Conservation (phyloP, 2,888 invertebrate species). For the Stomorhina lunata region DNA sequence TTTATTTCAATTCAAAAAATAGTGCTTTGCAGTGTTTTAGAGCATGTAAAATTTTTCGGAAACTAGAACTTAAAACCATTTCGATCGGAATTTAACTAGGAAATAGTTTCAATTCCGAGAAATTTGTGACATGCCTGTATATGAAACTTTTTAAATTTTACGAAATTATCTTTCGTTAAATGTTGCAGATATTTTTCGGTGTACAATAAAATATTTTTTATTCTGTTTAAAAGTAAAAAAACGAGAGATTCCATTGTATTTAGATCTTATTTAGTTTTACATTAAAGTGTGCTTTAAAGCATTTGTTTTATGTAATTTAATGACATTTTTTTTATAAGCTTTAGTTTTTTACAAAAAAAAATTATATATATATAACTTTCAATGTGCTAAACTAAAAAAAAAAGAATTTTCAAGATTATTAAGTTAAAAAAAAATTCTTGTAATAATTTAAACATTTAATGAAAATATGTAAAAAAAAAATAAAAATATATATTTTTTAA, state of each 20-base stretch:
- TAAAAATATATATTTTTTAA: not conserved
- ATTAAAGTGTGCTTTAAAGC: constrained; percentile 29
- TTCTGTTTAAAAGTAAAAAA: not conserved
- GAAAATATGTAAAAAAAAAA: not conserved
- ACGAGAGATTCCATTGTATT: constrained; percentile 34
- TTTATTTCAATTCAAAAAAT: too few species aligned
- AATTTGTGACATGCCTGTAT: too few species aligned
- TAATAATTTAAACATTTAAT: not conserved
- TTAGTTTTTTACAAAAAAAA: constrained; percentile 33
- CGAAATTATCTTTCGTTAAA: too few species aligned
- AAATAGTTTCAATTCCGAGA: too few species aligned
- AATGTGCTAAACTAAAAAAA: not conserved
- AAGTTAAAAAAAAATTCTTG: not conserved
- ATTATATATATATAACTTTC: not conserved
- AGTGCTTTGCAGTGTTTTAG: too few species aligned
- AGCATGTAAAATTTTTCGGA: too few species aligned
- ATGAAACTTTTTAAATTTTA: too few species aligned
- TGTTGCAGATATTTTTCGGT: too few species aligned
- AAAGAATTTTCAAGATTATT: not conserved
- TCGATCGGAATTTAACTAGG: too few species aligned
- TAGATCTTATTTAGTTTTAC: not conserved
- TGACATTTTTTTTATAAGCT: constrained; percentile 25
- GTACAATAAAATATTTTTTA: not conserved
- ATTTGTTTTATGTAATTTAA: constrained; percentile 35
- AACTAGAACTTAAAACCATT: too few species aligned